Evolutionary conservation across 2,797 vertebrate genomes (phyloP).

Genomic region (Spinus pinus): DNA sequence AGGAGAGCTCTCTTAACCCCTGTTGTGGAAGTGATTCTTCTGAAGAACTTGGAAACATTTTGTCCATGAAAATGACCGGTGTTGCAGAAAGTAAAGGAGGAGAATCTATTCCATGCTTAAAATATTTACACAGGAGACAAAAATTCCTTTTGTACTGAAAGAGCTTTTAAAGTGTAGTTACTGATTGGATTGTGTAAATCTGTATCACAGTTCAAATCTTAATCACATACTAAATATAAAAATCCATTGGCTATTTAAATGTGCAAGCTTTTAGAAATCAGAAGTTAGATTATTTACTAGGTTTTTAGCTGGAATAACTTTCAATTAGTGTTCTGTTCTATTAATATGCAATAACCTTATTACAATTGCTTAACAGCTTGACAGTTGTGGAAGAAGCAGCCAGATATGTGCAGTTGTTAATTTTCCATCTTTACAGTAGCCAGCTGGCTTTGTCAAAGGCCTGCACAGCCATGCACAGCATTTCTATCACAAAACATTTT

Average conservation of each 20-base stretch:
- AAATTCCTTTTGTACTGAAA: neutral
- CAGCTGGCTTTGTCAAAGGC: conserved; percentile 8
- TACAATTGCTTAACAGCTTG: neutral
- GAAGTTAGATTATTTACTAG: neutral
- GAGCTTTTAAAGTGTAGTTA: neutral
- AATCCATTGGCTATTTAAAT: neutral
- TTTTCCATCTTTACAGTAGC: conserved; percentile 11
- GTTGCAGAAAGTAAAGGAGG: neutral
- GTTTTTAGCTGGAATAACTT: neutral
- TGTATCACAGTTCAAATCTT: neutral
- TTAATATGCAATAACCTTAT: conserved; percentile 5
- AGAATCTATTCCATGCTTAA: neutral
- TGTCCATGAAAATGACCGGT: neutral
- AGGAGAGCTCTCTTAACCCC: neutral
- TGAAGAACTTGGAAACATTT: neutral
- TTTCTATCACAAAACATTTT: neutral
- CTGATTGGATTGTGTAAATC: neutral
- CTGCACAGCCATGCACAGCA: neutral
- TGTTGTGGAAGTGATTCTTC: neutral
- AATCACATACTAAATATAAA: neutral
- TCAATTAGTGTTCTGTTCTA: neutral
- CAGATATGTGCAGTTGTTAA: neutral
- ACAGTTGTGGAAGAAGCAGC: neutral
- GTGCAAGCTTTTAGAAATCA: neutral
- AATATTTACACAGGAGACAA: neutral